Evolutionary conservation across 1,140 invertebrate species (phyloP).

Genomic region (Melanaphis sacchari): DNA sequence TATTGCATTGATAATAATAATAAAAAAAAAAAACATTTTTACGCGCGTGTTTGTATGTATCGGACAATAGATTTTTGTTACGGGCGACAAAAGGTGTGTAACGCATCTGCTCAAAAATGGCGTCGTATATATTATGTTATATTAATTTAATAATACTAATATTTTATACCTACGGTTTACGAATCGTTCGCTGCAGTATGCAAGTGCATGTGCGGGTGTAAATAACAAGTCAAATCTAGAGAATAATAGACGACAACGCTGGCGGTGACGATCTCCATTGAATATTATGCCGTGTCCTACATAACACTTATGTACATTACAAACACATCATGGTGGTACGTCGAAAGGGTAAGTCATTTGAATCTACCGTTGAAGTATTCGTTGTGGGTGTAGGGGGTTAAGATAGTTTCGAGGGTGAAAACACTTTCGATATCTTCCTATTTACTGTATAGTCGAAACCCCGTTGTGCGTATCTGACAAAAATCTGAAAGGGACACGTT

Average conservation of each 20-base stretch:
- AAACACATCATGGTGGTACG: neutral
- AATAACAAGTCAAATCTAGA: neutral
- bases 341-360: constrained; percentile 7
- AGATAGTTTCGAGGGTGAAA: neutral
- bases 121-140: constrained; percentile 7
- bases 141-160: neutral
- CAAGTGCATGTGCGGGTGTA: too few relatives aligned
- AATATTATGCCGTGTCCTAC: neutral
- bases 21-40: constrained; percentile 8
- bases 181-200: neutral
- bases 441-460: neutral
- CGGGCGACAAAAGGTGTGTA: neutral
- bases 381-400: neutral
- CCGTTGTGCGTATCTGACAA: neutral
- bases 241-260: neutral
- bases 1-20: neutral
- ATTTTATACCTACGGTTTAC: neutral
- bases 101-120: constrained; percentile 30
- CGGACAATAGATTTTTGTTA: constrained; percentile 48
- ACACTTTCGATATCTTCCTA: neutral
- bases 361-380: neutral
- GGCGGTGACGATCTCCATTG: neutral
- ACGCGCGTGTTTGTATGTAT: neutral
- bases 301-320: neutral
- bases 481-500: neutral